Evolutionary conservation across 1,140 invertebrate genomes (phyloP).

Genomic region (Oncopodura yosiiana): DNA sequence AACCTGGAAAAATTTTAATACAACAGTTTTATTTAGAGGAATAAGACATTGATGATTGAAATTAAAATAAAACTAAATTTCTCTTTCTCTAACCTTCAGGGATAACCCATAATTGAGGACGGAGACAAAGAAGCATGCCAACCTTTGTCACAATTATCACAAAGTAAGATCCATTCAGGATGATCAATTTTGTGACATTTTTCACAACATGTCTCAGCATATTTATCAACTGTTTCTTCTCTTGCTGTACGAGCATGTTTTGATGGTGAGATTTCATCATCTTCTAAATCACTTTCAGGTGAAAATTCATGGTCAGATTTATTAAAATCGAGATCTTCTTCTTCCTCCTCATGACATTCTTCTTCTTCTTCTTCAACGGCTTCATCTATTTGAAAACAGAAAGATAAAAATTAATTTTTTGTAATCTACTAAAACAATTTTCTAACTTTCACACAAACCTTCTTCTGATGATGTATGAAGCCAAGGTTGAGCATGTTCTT

Average conservation of each 20-base stretch:
- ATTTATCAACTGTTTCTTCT: constrained; percentile 49
- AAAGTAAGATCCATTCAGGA: constrained; percentile 90
- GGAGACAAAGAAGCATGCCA: constrained; percentile 90
- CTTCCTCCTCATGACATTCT: constrained; percentile 44
- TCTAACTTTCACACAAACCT: constrained; percentile 5
- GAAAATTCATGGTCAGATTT: constrained; percentile 82
- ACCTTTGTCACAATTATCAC: constrained; percentile 85
- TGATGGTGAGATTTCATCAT: constrained; percentile 48
- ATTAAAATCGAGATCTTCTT: constrained; percentile 53
- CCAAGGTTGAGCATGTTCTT: constrained; percentile 39
- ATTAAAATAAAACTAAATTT: too few relatives aligned
- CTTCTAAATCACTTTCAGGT: constrained; percentile 58
- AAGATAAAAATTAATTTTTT: constrained; percentile 12
- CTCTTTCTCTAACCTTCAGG: constrained; percentile 95
- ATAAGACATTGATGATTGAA: too few relatives aligned
- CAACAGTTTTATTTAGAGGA: too few relatives aligned
- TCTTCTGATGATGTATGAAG: constrained; percentile 16
- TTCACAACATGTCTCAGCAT: constrained; percentile 51
- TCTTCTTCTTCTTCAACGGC: constrained; percentile 52
- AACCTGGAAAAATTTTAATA: too few relatives aligned
- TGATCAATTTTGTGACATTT: constrained; percentile 81
- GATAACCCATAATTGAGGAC: constrained; percentile 79
- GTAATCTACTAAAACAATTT: not conserved
- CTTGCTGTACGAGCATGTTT: constrained; percentile 55
- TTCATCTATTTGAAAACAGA: constrained; percentile 47